Conservation (phyloP, 2,113 vertebrate genomes). For the Tylochromis polylepis region DNA sequence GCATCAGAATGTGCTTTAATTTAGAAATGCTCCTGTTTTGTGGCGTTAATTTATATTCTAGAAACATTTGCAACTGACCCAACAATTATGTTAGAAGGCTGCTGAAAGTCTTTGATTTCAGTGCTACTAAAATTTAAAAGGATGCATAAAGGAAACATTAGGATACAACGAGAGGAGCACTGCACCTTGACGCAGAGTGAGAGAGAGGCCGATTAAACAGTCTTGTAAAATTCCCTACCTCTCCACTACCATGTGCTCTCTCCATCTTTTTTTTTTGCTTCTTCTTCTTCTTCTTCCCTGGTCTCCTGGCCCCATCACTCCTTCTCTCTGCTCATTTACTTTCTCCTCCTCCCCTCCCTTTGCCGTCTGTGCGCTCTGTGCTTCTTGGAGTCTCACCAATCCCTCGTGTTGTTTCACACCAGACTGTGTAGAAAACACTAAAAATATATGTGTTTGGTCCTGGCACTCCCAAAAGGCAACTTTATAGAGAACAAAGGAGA, state of each 20-base stretch:
- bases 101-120: neutral
- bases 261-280: neutral
- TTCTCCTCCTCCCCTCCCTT: neutral
- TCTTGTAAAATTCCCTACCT: constrained; percentile 12
- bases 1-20: neutral
- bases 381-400: constrained; percentile 55
- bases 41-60: neutral
- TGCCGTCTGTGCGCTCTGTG: constrained; percentile 23
- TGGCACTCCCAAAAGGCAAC: constrained; percentile 63
- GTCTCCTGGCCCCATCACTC: constrained; percentile 14
- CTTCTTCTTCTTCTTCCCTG: constrained; percentile 26
- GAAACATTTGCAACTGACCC: neutral
- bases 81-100: neutral
- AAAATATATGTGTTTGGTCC: constrained; percentile 75
- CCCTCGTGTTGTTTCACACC: constrained; percentile 69
- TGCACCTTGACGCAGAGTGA: neutral
- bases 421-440: constrained; percentile 67
- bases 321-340: constrained; percentile 25
- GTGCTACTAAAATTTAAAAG: neutral
- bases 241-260: constrained; percentile 1
- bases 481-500: constrained; percentile 65
- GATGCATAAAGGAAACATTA: neutral
- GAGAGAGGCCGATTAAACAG: constrained; percentile 1
- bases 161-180: neutral
- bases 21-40: neutral